Percentiles rank a stretch among this genome's conserved stretches.
These are phyloP conservation scores for Agriopis marginaria DNA, from an alignment of 2,888 invertebrate species.

Conservation along the genomic window DNA sequence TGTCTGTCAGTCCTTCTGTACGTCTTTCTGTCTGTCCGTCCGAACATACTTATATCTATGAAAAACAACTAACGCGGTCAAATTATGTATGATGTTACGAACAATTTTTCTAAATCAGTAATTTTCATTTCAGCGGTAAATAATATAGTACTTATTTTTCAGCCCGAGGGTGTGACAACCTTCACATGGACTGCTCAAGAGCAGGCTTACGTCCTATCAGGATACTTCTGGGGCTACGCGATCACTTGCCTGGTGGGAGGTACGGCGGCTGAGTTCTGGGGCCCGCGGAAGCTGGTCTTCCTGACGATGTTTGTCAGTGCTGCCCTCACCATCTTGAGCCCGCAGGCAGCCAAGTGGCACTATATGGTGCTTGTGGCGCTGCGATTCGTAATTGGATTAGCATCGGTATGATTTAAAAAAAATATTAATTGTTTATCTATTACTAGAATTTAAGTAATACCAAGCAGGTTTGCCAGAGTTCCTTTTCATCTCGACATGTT, in stretches of 20 bases:
- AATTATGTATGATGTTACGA: too few species aligned
- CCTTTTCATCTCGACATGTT: too few species aligned
- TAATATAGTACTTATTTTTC: conserved; percentile 29
- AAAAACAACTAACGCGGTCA: too few species aligned
- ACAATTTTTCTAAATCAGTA: neutral
- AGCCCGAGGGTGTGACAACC: conserved; percentile 75
- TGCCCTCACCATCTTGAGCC: conserved; percentile 87
- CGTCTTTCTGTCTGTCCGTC: too few species aligned
- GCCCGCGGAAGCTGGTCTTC: conserved; percentile 86
- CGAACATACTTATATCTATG: too few species aligned
- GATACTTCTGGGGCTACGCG: conserved; percentile 86
- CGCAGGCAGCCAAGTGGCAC: conserved; percentile 86
- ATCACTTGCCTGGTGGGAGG: conserved; percentile 88
- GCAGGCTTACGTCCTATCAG: conserved; percentile 88
- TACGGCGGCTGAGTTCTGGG: conserved; percentile 88
- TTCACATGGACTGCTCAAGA: conserved; percentile 87
- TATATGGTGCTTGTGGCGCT: conserved; percentile 85
- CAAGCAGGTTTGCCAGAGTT: too few species aligned
- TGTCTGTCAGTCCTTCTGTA: too few species aligned
- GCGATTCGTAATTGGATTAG: conserved; percentile 87
- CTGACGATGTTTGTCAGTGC: conserved; percentile 84
- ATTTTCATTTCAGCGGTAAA: neutral
- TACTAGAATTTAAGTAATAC: too few species aligned
- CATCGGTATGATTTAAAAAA: conserved; percentile 81
- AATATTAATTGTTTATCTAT: neutral